phyloP scores from a whole-genome alignment of 2,888 invertebrate species.

The Anodontia alba region DNA sequence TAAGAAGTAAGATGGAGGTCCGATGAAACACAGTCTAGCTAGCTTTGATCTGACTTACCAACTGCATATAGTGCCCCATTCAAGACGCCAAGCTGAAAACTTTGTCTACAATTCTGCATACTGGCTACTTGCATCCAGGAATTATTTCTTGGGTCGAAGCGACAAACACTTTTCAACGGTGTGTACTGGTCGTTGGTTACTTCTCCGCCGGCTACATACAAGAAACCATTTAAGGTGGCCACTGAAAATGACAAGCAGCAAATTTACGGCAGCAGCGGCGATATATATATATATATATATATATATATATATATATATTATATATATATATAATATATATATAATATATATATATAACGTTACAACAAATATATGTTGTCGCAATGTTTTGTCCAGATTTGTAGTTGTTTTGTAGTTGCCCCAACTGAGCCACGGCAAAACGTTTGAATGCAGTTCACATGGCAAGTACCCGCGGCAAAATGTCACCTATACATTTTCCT shows the following conservation, averaged over 20 bases:
- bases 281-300: background rate
- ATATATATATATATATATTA: too few species aligned
- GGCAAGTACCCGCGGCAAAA: too few species aligned
- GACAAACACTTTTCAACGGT: conserved; percentile 64
- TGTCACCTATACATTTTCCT: too few species aligned
- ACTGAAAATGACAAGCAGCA: conserved; percentile 56
- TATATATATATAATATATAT: too few species aligned
- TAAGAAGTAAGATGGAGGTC: too few species aligned
- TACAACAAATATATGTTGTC: too few species aligned
- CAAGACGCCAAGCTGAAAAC: conserved; percentile 71
- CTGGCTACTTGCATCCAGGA: conserved; percentile 71
- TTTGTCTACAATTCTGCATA: conserved; percentile 73
- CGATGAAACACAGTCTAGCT: too few species aligned
- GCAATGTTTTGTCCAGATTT: too few species aligned
- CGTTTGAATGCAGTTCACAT: too few species aligned
- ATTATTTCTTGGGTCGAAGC: conserved; percentile 71
- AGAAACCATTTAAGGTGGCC: conserved; percentile 71
- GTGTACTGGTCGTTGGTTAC: conserved; percentile 60
- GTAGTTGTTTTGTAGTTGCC: too few species aligned
- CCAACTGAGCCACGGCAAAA: too few species aligned
- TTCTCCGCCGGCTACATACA: conserved; percentile 77
- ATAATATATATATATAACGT: too few species aligned
- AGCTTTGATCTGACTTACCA: conserved; percentile 62
- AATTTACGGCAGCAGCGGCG: background rate
- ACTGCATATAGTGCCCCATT: conserved; percentile 72